Evolutionary conservation across 2,797 vertebrate species (phyloP).

Genomic region (Kryptolebias ocellatus): DNA sequence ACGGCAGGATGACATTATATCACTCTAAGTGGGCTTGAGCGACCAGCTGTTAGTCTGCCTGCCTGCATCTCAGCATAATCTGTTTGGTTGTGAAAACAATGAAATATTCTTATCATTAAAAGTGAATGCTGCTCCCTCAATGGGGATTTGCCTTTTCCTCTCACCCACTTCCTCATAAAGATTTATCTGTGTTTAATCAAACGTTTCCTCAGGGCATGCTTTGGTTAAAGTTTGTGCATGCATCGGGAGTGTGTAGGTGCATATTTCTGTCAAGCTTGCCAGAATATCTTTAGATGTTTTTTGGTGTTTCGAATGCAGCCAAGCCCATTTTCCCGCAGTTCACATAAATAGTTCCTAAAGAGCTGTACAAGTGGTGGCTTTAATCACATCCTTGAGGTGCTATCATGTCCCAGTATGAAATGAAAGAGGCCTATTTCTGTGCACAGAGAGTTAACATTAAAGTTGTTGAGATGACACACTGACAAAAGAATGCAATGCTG

Average conservation of each 20-base stretch:
- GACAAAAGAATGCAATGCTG: slow-evolving; percentile 54
- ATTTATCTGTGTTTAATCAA: slow-evolving; percentile 12
- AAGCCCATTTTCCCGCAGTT: slow-evolving; percentile 44
- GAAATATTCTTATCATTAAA: slow-evolving; percentile 62
- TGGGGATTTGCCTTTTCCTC: slow-evolving; percentile 13
- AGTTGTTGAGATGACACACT: slow-evolving; percentile 39
- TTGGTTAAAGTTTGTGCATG: slow-evolving; percentile 17
- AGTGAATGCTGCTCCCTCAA: slow-evolving; percentile 29
- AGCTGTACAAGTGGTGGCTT: slow-evolving; percentile 33
- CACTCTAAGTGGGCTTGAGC: slow-evolving; percentile 49
- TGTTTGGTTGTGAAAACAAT: slow-evolving; percentile 70
- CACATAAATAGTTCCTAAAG: slow-evolving; percentile 36
- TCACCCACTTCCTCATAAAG: slow-evolving; percentile 42
- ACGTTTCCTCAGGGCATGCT: slow-evolving; percentile 23
- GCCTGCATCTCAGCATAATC: slow-evolving; percentile 44
- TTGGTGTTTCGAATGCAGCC: slow-evolving; percentile 28
- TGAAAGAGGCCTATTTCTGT: slow-evolving; percentile 44
- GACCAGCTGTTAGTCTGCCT: slow-evolving; percentile 37
- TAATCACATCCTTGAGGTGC: slow-evolving; percentile 49
- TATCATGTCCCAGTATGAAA: slow-evolving; percentile 37
- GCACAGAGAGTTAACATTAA: slow-evolving; percentile 54
- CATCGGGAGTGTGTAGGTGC: background rate
- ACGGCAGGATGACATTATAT: slow-evolving; percentile 55
- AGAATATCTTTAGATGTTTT: slow-evolving; percentile 24
- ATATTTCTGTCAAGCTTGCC: slow-evolving; percentile 29